Base-by-base conservation (phyloP, 2,113 vertebrate genomes). In the Eolophus roseicapilla region DNA sequence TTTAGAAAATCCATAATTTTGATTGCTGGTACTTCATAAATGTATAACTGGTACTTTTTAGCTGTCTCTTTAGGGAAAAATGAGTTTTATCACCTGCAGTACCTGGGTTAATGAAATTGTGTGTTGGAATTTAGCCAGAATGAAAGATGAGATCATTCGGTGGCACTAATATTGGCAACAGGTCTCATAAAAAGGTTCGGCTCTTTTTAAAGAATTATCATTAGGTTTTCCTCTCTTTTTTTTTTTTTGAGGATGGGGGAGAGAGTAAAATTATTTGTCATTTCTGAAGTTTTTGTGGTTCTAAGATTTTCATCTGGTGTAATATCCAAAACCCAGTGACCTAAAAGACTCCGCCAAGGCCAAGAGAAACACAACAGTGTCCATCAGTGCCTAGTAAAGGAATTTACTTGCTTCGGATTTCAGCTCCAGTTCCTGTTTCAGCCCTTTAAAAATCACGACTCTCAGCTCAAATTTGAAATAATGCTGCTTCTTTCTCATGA, bases 1-100 rank as follows among this genome's bases (percentile, higher is more conserved):
- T 98, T 98, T 98, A 98, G 98, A 98, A 98, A 98, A 98, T 98
- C 98, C 98, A 98, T 98, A 98, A 98, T 98, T 98, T 98, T 98
- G 98, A 98, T 98, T 98, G 98, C 98, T 98, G 97, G 98, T 98
- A 98, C 98, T 98, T 98, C 98, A 98, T 98, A 98, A 98, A 98
- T 98, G 98, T 98, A 97, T 98, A 98, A 98, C 98, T 98, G 98
- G 98, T 98, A 98, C 98, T 98, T 98, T 98, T 98, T 98, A 98
- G 98, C 98, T 98, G 98, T 98, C 98, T 98, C 98, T 98, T 98
- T 98, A 98, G 98, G 98, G 98, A 98, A 98, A 98, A 98, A 98
- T 98, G 98, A 98, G 98, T 98, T 98, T 98, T 98, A 98, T 98
- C 98, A 98, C 98, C 98, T 98, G 98, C 97, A 88, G 97, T 98